Conservation (phyloP, 2,888 invertebrate species). For the Leucophora obtusa region DNA sequence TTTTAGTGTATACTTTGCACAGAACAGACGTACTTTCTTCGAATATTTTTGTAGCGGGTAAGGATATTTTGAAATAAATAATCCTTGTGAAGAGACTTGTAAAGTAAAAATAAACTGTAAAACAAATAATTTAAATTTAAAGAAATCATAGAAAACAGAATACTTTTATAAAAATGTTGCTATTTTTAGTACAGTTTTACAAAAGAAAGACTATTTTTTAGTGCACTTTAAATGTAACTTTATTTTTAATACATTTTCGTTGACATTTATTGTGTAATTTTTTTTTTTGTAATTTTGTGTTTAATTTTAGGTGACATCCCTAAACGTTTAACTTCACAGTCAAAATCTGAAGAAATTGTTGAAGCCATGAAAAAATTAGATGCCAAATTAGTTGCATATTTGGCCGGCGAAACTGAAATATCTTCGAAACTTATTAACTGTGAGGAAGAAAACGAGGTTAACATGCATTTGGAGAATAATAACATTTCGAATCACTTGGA, state of each 20-base stretch:
- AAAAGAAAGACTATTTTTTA: background rate
- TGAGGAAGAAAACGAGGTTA: slow-evolving; percentile 53
- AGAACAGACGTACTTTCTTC: slow-evolving; percentile 46
- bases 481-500: slow-evolving; percentile 44
- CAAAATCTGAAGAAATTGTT: slow-evolving; percentile 72
- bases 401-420: slow-evolving; percentile 67
- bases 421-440: slow-evolving; percentile 53
- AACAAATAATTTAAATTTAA: background rate
- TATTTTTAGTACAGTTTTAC: background rate
- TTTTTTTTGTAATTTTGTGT: background rate
- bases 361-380: slow-evolving; percentile 76
- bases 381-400: slow-evolving; percentile 73
- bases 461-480: slow-evolving; percentile 54
- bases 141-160: background rate
- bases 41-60: slow-evolving; percentile 60
- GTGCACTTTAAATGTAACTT: background rate
- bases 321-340: slow-evolving; percentile 59
- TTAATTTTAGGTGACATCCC: slow-evolving; percentile 60
- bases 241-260: background rate
- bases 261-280: background rate
- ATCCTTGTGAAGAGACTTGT: background rate
- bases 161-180: background rate
- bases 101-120: slow-evolving; percentile 2
- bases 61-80: slow-evolving; percentile 18
- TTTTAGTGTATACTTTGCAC: slow-evolving; percentile 56